phyloP scores from a whole-genome alignment of 2,113 vertebrate species.

The Zosterops borbonicus region DNA sequence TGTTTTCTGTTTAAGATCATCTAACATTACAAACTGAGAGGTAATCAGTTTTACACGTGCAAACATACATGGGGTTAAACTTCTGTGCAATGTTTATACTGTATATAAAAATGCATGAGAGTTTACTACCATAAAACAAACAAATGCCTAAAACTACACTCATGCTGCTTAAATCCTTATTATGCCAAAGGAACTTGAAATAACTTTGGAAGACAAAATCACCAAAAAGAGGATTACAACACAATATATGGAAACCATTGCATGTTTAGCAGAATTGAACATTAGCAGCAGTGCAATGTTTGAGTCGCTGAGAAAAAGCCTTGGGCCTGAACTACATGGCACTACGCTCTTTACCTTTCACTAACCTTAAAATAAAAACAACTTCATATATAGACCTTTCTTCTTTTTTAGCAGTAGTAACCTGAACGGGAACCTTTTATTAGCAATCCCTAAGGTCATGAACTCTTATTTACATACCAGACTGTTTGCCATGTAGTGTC shows the following conservation, averaged over 20 bases:
- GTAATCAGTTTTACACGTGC: not conserved
- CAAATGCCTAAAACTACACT: not conserved
- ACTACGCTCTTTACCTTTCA: not conserved
- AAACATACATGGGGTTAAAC: not conserved
- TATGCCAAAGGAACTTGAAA: not conserved
- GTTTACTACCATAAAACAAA: not conserved
- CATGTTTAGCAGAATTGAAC: not conserved
- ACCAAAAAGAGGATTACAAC: not conserved
- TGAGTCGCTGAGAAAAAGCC: not conserved
- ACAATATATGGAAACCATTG: not conserved
- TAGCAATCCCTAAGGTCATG: not conserved
- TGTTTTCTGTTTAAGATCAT: not conserved
- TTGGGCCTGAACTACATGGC: not conserved
- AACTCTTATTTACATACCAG: slow-evolving; percentile 13
- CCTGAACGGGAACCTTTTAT: not conserved
- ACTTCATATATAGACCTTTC: not conserved
- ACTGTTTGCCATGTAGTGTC: not conserved
- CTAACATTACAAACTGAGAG: not conserved
- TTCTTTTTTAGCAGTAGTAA: not conserved
- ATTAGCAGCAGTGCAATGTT: not conserved
- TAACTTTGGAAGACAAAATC: not conserved
- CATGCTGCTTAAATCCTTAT: not conserved
- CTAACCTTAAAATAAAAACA: not conserved
- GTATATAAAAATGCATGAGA: not conserved
- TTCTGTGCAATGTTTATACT: not conserved